phyloP scores from a whole-genome alignment of 2,113 vertebrate genomes.

The Catharus minimus region DNA sequence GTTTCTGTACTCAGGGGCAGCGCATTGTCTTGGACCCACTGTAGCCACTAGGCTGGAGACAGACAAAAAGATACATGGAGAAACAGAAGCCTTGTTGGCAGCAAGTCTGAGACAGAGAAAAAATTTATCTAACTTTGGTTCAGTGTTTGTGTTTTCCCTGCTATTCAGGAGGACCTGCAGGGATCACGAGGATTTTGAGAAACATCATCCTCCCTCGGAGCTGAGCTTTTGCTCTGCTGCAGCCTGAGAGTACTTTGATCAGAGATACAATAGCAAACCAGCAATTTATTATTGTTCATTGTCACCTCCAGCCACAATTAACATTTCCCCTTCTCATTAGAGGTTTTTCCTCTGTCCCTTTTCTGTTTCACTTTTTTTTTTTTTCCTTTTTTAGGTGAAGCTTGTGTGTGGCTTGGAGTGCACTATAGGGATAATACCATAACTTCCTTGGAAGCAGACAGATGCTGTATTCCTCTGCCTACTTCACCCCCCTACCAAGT shows the following conservation, averaged over 20 bases:
- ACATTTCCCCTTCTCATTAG: constrained; percentile 15
- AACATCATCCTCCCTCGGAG: not conserved
- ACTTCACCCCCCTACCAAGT: not conserved
- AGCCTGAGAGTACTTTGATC: not conserved
- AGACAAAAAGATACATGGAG: not conserved
- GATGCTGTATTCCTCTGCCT: not conserved
- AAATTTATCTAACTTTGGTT: not conserved
- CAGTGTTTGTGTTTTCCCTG: not conserved
- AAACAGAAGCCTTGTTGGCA: not conserved
- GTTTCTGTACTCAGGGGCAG: not conserved
- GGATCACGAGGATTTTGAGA: not conserved
- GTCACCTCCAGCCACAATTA: constrained; percentile 38
- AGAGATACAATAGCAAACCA: not conserved
- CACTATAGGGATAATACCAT: not conserved
- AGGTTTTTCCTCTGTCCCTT: not conserved
- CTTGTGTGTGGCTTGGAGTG: not conserved
- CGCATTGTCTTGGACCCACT: fast-evolving
- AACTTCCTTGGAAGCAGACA: not conserved
- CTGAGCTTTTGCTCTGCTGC: not conserved
- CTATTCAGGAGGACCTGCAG: not conserved
- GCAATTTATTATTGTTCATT: not conserved
- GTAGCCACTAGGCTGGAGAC: not conserved
- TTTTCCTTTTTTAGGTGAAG: not conserved
- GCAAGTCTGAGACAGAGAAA: not conserved
- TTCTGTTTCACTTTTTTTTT: not conserved